These are phyloP conservation scores for Epinotia brunnichana DNA, from an alignment of 2,888 invertebrate species.

Conservation along the genomic window DNA sequence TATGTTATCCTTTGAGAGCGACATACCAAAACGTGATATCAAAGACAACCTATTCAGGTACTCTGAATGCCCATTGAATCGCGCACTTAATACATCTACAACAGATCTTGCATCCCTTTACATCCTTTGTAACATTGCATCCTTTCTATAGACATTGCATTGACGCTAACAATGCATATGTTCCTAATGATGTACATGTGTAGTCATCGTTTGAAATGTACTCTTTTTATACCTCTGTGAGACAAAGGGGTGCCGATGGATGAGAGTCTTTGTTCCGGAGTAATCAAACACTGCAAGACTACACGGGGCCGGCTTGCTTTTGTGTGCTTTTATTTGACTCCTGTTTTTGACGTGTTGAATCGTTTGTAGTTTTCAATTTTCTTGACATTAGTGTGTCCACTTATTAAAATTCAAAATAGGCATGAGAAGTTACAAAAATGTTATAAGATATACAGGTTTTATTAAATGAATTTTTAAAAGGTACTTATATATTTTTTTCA, in stretches of 20 bases:
- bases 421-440: too few relatives aligned
- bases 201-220: conserved; percentile 53
- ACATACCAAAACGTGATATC: not conserved
- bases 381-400: not conserved
- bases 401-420: too few relatives aligned
- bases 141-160: conserved; percentile 22
- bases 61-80: conserved; percentile 10
- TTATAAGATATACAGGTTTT: too few relatives aligned
- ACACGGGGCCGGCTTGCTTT: conserved; percentile 44
- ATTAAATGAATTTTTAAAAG: too few relatives aligned
- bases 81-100: conserved; percentile 1
- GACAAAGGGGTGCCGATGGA: conserved; percentile 63
- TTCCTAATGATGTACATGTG: conserved; percentile 41
- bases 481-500: too few relatives aligned
- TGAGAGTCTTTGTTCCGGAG: conserved; percentile 63
- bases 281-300: conserved; percentile 65
- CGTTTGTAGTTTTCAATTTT: conserved; percentile 5
- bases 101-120: conserved; percentile 35
- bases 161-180: conserved; percentile 29
- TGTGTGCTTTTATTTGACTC: conserved; percentile 32
- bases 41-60: not conserved
- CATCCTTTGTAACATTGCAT: conserved; percentile 21
- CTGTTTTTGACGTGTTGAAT: conserved; percentile 10
- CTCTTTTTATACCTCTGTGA: conserved; percentile 51
- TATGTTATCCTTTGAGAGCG: not conserved